Evolutionary conservation across 2,888 invertebrate genomes (phyloP), one percentile per base, ranked within the genome.

Genomic region (Bursaphelenchus okinawaensis): DNA sequence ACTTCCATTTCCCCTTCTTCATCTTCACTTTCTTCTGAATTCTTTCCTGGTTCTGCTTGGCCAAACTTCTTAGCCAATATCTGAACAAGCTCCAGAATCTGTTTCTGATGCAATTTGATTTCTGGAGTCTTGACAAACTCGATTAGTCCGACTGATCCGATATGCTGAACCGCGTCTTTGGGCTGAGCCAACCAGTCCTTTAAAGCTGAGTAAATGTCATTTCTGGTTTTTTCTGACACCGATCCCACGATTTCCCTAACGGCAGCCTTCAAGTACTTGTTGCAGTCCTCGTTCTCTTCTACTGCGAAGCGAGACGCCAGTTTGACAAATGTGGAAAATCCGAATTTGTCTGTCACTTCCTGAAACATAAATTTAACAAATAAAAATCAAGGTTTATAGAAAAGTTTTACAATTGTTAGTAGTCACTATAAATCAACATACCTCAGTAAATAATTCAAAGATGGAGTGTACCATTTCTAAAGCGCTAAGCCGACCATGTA

Each of bases 401-500:
- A n/a, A n/a, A n/a, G n/a, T n/a, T 19, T 54, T 26, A 26, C 3
- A 23, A 1, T 16, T 26, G 24, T 4, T n/a, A 54, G n/a, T 26
- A 24, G 20, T 57, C 55, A 7, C 8, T n/a, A 8, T 31, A 68
- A 58, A 67, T 23, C 23, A 0, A 16, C 24, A 64, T 51, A 80
- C 80, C 64, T 74, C 73, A 0, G 69, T 65, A 19, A 79, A 68
- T 26, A 68, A 69, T 16, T 55, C 88, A 62, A 93, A 88, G 62
- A 95, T 87, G 71, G 88, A 87, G 51, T 89, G 88, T 51, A 96
- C 84, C 87, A 93, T 91, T 82, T 91, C 89, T 4, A 94, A 85
- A 0, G 91, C 91, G 0, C 93, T 92, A 63, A 90, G 87, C 22
- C 94, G 86, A 0, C 95, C 96, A 55, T 88, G 88, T 72, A 90